Conservation (phyloP, 2,888 invertebrate genomes). For the Dysmachus trigonus region DNA sequence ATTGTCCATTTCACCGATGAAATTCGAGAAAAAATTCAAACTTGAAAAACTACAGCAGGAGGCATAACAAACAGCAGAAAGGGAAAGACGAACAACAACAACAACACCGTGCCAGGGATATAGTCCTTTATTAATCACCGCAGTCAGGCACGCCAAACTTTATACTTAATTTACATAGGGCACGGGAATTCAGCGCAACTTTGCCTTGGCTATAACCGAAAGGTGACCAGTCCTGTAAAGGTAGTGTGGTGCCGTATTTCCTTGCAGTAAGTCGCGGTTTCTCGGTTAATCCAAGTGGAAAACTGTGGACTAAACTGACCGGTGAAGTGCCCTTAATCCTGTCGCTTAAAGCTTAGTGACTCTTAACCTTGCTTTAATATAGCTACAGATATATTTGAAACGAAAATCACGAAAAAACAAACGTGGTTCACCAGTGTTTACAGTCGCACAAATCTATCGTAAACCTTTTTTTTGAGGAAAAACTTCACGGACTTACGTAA, state of each 20-base stretch:
- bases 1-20: background rate
- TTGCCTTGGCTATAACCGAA: constrained; percentile 19
- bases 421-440: background rate
- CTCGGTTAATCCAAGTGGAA: background rate
- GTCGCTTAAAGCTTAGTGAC: background rate
- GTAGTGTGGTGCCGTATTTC: constrained; percentile 26
- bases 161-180: constrained; percentile 2
- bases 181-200: background rate
- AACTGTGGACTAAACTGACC: background rate
- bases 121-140: background rate
- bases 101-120: background rate
- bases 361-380: background rate
- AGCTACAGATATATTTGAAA: background rate
- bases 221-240: constrained; percentile 10
- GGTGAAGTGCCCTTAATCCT: background rate
- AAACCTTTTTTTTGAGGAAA: background rate
- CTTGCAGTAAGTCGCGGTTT: constrained; percentile 26
- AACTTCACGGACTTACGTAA: background rate
- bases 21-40: background rate
- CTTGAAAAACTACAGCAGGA: background rate
- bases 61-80: background rate
- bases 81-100: background rate
- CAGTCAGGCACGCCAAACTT: constrained; percentile 4
- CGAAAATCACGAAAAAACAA: background rate
- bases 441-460: background rate